Evolutionary conservation across 1,140 invertebrate species (phyloP).

Genomic region (Dufourea novaeangliae): DNA sequence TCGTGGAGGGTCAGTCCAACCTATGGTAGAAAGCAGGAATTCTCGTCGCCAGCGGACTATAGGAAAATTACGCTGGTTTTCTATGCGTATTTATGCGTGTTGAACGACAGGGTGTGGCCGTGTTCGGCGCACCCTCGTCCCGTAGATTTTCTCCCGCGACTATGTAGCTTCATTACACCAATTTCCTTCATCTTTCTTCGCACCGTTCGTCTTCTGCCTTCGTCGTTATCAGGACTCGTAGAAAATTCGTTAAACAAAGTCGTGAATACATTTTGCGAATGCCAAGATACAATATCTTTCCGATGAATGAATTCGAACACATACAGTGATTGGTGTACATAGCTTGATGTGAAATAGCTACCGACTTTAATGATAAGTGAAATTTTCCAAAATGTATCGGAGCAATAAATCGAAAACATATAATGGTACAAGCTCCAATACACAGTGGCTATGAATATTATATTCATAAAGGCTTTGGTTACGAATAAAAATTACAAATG

Average conservation of each 20-base stretch:
- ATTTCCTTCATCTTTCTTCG: background rate
- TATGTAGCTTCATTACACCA: background rate
- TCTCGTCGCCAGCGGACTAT: background rate
- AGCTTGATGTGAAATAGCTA: too few relatives aligned
- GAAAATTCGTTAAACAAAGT: too few relatives aligned
- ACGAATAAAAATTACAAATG: too few relatives aligned
- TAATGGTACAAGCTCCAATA: too few relatives aligned
- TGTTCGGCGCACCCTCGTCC: constrained; percentile 53
- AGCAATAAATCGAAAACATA: too few relatives aligned
- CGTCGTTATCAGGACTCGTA: background rate
- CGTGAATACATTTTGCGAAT: too few relatives aligned
- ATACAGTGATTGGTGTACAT: too few relatives aligned
- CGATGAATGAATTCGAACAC: too few relatives aligned
- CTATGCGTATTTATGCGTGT: constrained; percentile 41
- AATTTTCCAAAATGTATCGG: too few relatives aligned
- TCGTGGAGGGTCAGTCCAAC: background rate
- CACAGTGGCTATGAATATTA: too few relatives aligned
- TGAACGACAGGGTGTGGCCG: constrained; percentile 49
- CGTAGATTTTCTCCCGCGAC: constrained; percentile 37
- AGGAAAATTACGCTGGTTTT: constrained; percentile 51
- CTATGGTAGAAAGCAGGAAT: background rate
- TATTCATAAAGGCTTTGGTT: too few relatives aligned
- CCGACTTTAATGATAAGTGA: too few relatives aligned
- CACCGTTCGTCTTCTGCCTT: background rate
- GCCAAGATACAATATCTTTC: background rate